phyloP scores from a whole-genome alignment of 2,797 vertebrate genomes.

The Trematomus bernacchii region DNA sequence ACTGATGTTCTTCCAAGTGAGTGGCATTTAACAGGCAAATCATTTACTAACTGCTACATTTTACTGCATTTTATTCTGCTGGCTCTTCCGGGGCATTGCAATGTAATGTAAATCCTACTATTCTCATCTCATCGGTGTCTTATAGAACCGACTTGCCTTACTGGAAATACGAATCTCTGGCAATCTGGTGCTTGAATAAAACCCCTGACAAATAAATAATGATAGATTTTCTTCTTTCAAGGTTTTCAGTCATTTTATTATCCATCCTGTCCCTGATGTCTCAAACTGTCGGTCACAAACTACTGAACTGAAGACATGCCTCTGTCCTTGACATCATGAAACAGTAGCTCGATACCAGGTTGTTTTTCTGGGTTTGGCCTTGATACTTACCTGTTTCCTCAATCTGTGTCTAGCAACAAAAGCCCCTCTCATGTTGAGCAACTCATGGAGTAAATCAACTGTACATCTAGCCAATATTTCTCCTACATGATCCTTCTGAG shows the following conservation, averaged over 20 bases:
- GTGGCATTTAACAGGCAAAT: constrained; percentile 49
- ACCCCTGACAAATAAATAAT: constrained; percentile 35
- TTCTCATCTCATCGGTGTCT: constrained; percentile 58
- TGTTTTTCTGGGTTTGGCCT: constrained; percentile 67
- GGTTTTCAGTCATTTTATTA: constrained; percentile 51
- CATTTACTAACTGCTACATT: constrained; percentile 38
- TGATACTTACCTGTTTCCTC: constrained; percentile 79
- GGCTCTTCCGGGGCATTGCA: constrained; percentile 33
- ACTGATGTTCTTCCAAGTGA: constrained; percentile 48
- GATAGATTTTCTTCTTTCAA: constrained; percentile 36
- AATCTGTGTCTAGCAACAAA: constrained; percentile 70
- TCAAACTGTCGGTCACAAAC: constrained; percentile 50
- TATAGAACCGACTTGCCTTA: constrained; percentile 25
- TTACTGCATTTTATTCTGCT: constrained; percentile 48
- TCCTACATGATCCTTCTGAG: constrained; percentile 73
- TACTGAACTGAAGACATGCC: constrained; percentile 42
- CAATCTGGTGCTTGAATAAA: constrained; percentile 40
- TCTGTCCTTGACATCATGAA: constrained; percentile 62
- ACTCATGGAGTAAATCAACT: constrained; percentile 74
- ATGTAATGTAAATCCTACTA: constrained; percentile 51
- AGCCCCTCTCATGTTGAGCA: constrained; percentile 65
- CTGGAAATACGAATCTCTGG: constrained; percentile 41
- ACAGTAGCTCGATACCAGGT: constrained; percentile 61
- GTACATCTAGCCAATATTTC: constrained; percentile 58
- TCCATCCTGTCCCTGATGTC: constrained; percentile 29